phyloP scores from a whole-genome alignment of 2,888 invertebrate genomes.

The Leucophora obtusa region DNA sequence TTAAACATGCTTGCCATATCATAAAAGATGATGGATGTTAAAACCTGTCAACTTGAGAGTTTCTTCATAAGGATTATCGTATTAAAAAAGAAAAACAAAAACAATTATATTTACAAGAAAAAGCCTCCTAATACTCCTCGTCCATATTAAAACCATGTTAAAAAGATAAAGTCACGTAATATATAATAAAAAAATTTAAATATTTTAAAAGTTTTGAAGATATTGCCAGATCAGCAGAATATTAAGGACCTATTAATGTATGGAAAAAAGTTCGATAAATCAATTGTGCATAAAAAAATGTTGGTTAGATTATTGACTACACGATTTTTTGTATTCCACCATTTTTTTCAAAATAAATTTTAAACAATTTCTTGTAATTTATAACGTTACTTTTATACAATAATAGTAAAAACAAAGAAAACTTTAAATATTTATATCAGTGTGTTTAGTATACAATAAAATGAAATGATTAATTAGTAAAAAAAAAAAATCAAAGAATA shows the following conservation, averaged over 20 bases:
- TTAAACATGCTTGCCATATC: background rate
- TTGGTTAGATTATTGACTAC: too few relatives aligned
- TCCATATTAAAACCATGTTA: slow-evolving; percentile 27
- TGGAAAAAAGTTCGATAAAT: too few relatives aligned
- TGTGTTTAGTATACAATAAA: slow-evolving; percentile 51
- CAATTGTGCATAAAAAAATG: too few relatives aligned
- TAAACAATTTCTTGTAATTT: too few relatives aligned
- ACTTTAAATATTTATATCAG: slow-evolving; percentile 51
- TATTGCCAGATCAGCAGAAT: too few relatives aligned
- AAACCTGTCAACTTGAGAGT: slow-evolving; percentile 20
- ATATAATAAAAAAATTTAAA: too few relatives aligned
- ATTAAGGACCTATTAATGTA: too few relatives aligned
- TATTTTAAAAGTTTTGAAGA: too few relatives aligned
- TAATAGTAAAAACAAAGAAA: background rate
- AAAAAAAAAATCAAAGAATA: background rate
- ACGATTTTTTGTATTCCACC: too few relatives aligned
- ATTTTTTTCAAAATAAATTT: too few relatives aligned
- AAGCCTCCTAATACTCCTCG: slow-evolving; percentile 11
- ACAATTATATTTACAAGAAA: slow-evolving; percentile 7
- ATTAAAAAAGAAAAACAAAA: background rate
- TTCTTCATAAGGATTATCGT: slow-evolving; percentile 3
- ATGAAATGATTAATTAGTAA: slow-evolving; percentile 6
- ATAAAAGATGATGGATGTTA: slow-evolving; percentile 23
- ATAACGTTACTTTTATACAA: background rate
- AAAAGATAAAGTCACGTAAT: slow-evolving; percentile 3